Conservation (phyloP, 2,113 vertebrate species). For the Nesogale talazaci region DNA sequence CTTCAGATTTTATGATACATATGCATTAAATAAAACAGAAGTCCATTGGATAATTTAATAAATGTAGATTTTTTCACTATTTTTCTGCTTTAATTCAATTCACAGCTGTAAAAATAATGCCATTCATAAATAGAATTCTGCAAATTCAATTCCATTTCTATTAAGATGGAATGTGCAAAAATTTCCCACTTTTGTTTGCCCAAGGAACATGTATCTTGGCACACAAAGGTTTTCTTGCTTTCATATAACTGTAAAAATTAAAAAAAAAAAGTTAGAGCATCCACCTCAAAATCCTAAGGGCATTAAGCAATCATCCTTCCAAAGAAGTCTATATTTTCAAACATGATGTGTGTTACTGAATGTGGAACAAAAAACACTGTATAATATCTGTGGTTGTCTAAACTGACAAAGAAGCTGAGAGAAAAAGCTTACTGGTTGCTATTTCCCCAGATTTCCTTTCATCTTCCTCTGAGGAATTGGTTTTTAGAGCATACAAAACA, state of each 20-base stretch:
- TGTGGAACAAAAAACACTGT: conserved; percentile 65
- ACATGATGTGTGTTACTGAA: conserved; percentile 70
- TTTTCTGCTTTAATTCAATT: conserved; percentile 68
- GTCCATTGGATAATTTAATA: conserved; percentile 64
- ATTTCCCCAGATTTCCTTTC: conserved; percentile 70
- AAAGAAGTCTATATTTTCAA: conserved; percentile 77
- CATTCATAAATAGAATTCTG: conserved; percentile 70
- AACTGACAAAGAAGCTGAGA: conserved; percentile 65
- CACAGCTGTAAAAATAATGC: conserved; percentile 81
- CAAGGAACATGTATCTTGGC: conserved; percentile 68
- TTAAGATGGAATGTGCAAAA: conserved; percentile 74
- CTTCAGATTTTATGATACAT: conserved; percentile 42
- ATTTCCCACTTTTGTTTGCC: conserved; percentile 78
- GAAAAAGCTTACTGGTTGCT: background rate
- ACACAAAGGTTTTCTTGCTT: conserved; percentile 74
- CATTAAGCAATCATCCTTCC: conserved; percentile 69
- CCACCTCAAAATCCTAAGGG: conserved; percentile 63
- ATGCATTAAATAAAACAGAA: conserved; percentile 42
- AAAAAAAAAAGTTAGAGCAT: conserved; percentile 50
- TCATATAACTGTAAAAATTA: conserved; percentile 41
- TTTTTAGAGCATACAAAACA: conserved; percentile 60
- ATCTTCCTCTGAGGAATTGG: conserved; percentile 60
- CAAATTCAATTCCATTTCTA: conserved; percentile 79
- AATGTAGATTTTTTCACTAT: conserved; percentile 55
- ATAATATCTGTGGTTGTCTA: conserved; percentile 72